phyloP scores from a whole-genome alignment of 2,113 vertebrate genomes.

The Zosterops japonicus region DNA sequence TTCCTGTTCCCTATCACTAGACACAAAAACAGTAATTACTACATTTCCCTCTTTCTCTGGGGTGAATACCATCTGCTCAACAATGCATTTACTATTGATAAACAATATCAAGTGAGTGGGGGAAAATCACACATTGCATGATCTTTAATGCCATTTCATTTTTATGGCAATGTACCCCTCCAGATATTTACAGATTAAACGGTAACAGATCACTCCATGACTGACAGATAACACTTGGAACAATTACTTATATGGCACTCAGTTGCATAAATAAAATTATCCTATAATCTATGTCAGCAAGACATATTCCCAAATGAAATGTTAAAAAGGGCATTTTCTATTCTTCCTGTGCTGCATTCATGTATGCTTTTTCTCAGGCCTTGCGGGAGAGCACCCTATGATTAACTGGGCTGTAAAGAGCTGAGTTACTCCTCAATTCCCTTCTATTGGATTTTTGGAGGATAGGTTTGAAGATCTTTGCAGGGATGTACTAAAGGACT shows the following conservation, averaged over 20 bases:
- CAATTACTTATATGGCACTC: not conserved
- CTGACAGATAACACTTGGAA: not conserved
- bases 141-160: not conserved
- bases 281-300: not conserved
- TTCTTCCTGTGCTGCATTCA: not conserved
- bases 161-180: not conserved
- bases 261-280: not conserved
- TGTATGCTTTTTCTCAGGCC: not conserved
- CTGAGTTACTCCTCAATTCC: not conserved
- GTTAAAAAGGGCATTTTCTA: not conserved
- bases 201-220: not conserved
- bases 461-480: not conserved
- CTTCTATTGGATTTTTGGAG: not conserved
- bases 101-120: not conserved
- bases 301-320: not conserved
- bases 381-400: rapidly evolving
- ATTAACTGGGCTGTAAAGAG: not conserved
- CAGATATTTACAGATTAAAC: not conserved
- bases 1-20: not conserved
- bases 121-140: not conserved
- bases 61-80: not conserved
- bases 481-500: not conserved
- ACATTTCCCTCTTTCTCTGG: not conserved
- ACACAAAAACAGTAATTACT: not conserved
- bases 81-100: not conserved